Evolutionary conservation across 1,140 invertebrate genomes (phyloP), one percentile per base, ranked within the genome.

Genomic region (Solenopsis invicta): DNA sequence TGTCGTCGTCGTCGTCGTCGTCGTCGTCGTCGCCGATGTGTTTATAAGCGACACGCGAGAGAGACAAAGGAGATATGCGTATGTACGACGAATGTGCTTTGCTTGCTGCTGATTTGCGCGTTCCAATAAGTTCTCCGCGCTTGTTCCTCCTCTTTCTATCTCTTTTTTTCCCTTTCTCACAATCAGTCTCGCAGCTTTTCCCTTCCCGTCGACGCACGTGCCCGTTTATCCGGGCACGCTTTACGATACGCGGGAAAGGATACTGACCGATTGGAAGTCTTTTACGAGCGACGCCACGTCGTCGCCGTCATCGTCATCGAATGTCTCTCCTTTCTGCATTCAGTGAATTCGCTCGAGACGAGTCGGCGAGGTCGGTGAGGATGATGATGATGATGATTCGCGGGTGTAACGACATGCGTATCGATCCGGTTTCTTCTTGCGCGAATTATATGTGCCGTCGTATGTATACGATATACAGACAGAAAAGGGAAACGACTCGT

Each of bases 201-300:
- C 21, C 80, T 74, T 54, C 41, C 66, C 66, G 52, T 45, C 75
- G 21, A 69, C 29, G 61, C 54, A 64, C 84, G 67, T 75, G 59
- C 34, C 41, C 21, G 4, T 67, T 67, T 66, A 41, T 18, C 37
- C n/a, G 71, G 18, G 50, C 34, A 10, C 54, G 48, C 48, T 80
- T 81, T 71, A 75, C 56, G 76, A 81, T 88, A 88, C 72, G 71
- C 85, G 29, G 59, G 59, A 89, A 90, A 84, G 85, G 72, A 89
- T 89, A 89, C 85, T 50, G 89, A 89, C 89, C 89, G 89, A 89
- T 90, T 54, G 88, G 72, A 84, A 84, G 54, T 77, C 89, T 84
- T 90, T 89, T 89, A 84, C 88, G 88, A 90, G 59, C 76, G 18
- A 71, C 16, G 34, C 34, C 48, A 74, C 61, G 24, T 18, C 52